These are phyloP conservation scores for Microctonus hyperodae DNA, from an alignment of 2,888 invertebrate genomes.

Conservation along the genomic window DNA sequence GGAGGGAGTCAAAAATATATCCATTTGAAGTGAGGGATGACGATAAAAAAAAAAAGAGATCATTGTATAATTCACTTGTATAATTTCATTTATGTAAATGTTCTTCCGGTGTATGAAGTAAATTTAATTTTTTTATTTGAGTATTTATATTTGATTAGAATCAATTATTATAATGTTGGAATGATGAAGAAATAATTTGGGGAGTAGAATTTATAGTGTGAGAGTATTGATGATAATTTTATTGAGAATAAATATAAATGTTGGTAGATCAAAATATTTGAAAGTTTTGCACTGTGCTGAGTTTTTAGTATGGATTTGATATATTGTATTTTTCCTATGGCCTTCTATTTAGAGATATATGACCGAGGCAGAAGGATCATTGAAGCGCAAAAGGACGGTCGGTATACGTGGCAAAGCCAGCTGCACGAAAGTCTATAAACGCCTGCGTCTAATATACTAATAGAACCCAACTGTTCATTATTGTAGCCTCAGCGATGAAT, in stretches of 20 bases:
- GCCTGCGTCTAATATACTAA: conserved; percentile 56
- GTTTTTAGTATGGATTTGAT: not conserved
- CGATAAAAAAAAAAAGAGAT: too few relatives aligned
- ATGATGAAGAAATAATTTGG: too few relatives aligned
- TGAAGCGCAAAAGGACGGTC: conserved; percentile 35
- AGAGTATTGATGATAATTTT: not conserved
- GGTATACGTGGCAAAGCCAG: conserved; percentile 53
- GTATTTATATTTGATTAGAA: not conserved
- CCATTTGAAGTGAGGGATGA: too few relatives aligned
- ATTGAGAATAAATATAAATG: not conserved
- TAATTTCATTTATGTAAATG: not conserved
- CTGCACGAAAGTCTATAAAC: conserved; percentile 56
- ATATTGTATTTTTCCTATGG: not conserved
- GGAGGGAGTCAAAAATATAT: conserved; percentile 18
- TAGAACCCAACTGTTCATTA: conserved; percentile 60
- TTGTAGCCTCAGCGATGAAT: conserved; percentile 47
- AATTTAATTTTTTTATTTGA: not conserved
- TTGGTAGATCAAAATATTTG: not conserved
- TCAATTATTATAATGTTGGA: too few relatives aligned
- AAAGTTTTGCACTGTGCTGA: not conserved
- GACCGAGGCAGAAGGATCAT: conserved; percentile 3
- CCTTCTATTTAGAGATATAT: not conserved
- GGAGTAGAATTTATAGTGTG: too few relatives aligned
- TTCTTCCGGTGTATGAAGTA: not conserved
- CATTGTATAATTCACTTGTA: too few relatives aligned